These are phyloP conservation scores for Ochlodes sylvanus DNA, from an alignment of 2,888 invertebrate genomes.

Conservation along the genomic window DNA sequence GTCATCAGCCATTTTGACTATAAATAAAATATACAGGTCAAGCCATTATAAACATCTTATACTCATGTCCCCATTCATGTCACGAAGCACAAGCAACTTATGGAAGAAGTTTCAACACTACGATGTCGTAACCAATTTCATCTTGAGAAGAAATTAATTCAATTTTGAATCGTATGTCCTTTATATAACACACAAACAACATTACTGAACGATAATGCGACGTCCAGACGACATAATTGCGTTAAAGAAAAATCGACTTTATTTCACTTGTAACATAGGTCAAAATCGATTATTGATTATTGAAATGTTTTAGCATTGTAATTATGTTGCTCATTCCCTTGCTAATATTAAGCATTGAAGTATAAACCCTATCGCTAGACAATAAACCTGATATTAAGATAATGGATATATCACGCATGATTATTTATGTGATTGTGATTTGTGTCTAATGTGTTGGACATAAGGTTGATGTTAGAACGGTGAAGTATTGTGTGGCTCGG, in stretches of 20 bases:
- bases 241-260: not conserved
- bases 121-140: too few relatives aligned
- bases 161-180: too few relatives aligned
- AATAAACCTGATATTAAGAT: constrained; percentile 12
- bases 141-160: too few relatives aligned
- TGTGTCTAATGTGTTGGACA: not conserved
- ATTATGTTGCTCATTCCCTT: constrained; percentile 1
- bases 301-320: not conserved
- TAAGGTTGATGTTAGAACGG: constrained; percentile 19
- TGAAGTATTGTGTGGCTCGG: constrained; percentile 14
- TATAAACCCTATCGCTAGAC: not conserved
- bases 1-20: too few relatives aligned
- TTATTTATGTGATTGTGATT: not conserved
- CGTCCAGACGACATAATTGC: not conserved
- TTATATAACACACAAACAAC: not conserved
- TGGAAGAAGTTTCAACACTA: too few relatives aligned
- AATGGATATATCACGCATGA: not conserved
- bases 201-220: not conserved
- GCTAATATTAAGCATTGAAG: not conserved
- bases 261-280: not conserved
- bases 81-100: too few relatives aligned
- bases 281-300: not conserved
- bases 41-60: too few relatives aligned
- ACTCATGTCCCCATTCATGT: too few relatives aligned
- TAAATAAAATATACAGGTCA: too few relatives aligned